Base-by-base conservation (phyloP, 2,113 vertebrate genomes). In the Spizaetus ornatus region DNA sequence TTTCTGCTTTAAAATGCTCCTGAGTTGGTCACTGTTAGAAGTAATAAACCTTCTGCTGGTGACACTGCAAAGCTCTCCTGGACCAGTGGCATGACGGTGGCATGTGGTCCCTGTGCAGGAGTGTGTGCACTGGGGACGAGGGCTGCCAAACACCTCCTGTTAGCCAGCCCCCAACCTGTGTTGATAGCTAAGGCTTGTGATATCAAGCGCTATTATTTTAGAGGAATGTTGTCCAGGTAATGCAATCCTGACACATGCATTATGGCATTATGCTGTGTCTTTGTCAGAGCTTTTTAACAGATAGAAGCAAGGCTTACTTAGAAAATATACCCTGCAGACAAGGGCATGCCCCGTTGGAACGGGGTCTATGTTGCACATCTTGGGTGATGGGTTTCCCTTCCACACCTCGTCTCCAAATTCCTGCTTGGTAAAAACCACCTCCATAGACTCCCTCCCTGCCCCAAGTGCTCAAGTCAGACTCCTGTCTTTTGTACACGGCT, bases 31-130 rank as follows among this genome's bases (percentile, higher is more conserved):
- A 25, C 50, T 66, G 62, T n/a, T 78, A 48, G n/a, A 72, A 78
- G 61, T 26, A 53, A 27, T 0, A 2, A 40, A 48, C 34, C 11
- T 65, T 38, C 38, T 71, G 26, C 45, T 16, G 17, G 26, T 48
- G 70, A 47, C 34, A 14, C 45, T 10, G 29, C 0, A 0, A 38
- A 45, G 45, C 53, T 74, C 61, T 34, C 20, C 36, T 47, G 26
- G 38, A 47, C 11, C 38, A 11, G 34, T 3, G 17, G 16, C 21
- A 21, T 6, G 27, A 32, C 31, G 10, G 10, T 76, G 43, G 38
- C 38, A 16, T 2, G 29, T 1, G 9, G 29, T 76, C 18, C 9
- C 48, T 3, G 11, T 1, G 0, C 20, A 23, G 36, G 22, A 16
- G 3, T 5, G 42, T 9, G 21, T 16, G 56, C 34, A 3, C 15